Evolutionary conservation across 2,797 vertebrate species (phyloP).

Genomic region (Gobio occitaniae): DNA sequence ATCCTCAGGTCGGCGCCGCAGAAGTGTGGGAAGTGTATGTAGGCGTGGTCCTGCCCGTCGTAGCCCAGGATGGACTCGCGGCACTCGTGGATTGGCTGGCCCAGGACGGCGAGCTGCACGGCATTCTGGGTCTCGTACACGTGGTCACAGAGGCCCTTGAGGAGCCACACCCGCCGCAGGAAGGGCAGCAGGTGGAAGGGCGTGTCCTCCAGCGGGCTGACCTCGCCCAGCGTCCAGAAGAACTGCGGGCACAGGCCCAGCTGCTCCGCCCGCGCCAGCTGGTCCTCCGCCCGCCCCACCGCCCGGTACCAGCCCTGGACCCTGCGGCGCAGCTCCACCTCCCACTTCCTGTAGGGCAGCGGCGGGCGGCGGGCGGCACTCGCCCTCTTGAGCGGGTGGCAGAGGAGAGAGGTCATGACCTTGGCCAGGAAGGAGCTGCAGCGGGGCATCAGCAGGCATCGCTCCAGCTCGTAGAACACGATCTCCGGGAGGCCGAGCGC

Average conservation of each 20-base stretch:
- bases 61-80: conserved; percentile 98
- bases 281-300: background rate
- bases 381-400: conserved; percentile 86
- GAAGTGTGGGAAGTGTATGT: conserved; percentile 98
- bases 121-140: conserved; percentile 97
- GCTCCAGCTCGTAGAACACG: conserved; percentile 95
- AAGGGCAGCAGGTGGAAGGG: conserved; percentile 92
- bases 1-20: conserved; percentile 96
- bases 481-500: conserved; percentile 97
- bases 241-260: conserved; percentile 92
- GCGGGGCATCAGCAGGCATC: conserved; percentile 96
- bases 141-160: conserved; percentile 96
- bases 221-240: conserved; percentile 88
- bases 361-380: conserved; percentile 88
- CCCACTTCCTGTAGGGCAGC: conserved; percentile 91
- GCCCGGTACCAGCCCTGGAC: background rate
- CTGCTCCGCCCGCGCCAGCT: conserved; percentile 83
- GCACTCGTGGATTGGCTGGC: conserved; percentile 97
- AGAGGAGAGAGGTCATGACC: conserved; percentile 96
- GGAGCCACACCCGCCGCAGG: conserved; percentile 93
- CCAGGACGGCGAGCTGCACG: conserved; percentile 92
- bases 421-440: conserved; percentile 93
- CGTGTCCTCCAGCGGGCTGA: conserved; percentile 89
- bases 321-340: conserved; percentile 82
- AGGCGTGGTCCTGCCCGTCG: conserved; percentile 92